Percentiles rank a stretch among this genome's conserved stretches.
phyloP scores from a whole-genome alignment of 2,113 vertebrate genomes.

The Albula glossodonta region DNA sequence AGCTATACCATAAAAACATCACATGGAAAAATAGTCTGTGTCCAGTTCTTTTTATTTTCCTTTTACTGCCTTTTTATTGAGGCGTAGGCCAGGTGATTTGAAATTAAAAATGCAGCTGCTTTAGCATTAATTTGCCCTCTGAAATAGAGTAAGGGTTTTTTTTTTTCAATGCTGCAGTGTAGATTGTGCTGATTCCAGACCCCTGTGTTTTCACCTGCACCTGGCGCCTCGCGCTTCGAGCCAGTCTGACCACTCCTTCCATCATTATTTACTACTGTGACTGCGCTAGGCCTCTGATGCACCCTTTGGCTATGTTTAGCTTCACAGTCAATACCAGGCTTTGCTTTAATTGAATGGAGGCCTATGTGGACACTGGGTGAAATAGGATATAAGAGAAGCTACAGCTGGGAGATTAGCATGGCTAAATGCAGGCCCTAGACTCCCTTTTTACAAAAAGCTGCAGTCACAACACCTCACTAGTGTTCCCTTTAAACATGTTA shows the following conservation, averaged over 20 bases:
- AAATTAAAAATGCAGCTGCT: neutral
- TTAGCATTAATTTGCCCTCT: neutral
- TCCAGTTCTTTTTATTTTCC: neutral
- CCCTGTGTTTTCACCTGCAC: neutral
- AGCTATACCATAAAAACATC: neutral
- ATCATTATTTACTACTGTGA: neutral
- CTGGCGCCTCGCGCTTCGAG: neutral
- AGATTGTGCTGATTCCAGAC: neutral
- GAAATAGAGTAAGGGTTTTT: neutral
- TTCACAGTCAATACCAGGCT: slow-evolving; percentile 10
- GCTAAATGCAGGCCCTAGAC: neutral
- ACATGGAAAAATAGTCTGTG: neutral
- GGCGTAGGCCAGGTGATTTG: too few species aligned
- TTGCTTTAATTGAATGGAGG: neutral
- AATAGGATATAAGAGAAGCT: slow-evolving; percentile 3
- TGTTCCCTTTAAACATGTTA: neutral
- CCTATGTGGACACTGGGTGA: neutral
- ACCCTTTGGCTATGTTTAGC: slow-evolving; percentile 18
- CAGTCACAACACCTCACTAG: neutral
- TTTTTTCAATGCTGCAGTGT: neutral
- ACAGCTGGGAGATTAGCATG: neutral
- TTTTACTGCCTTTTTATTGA: neutral
- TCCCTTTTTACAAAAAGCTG: neutral
- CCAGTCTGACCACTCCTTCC: neutral
- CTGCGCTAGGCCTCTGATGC: slow-evolving; percentile 4